phyloP scores from a whole-genome alignment of 64 coral and sea anemone species.

The Montipora foliosa region DNA sequence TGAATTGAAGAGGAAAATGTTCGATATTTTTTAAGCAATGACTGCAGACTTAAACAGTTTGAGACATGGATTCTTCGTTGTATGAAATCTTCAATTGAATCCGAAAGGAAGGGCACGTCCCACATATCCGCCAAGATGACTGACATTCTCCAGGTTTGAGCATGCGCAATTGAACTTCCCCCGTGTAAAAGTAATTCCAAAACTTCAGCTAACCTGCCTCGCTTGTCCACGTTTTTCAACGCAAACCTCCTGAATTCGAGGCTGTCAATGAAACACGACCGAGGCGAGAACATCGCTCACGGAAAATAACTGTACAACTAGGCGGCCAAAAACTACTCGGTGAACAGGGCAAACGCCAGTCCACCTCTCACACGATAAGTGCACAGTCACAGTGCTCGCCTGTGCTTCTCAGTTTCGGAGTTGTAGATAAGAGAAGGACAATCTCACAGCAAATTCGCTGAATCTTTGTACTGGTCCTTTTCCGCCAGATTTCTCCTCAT shows the following conservation, averaged over 20 bases:
- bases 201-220: conserved; percentile 50
- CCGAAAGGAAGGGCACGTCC: conserved; percentile 64
- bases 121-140: conserved; percentile 76
- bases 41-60: conserved; percentile 66
- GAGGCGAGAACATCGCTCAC: conserved; percentile 65
- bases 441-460: conserved; percentile 42
- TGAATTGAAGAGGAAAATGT: conserved; percentile 46
- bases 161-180: conserved; percentile 52
- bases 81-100: conserved; percentile 62
- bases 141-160: conserved; percentile 63
- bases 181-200: conserved; percentile 76
- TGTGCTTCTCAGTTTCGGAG: conserved; percentile 64
- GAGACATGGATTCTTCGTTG: conserved; percentile 23
- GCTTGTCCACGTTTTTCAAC: conserved; percentile 60
- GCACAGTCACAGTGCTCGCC: conserved; percentile 73
- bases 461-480: neutral
- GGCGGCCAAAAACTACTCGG: conserved; percentile 73
- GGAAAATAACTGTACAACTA: conserved; percentile 81
- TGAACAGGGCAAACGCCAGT: conserved; percentile 57
- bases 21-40: conserved; percentile 36
- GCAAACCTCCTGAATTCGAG: conserved; percentile 34
- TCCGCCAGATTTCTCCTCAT: too few relatives aligned
- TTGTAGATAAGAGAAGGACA: conserved; percentile 61
- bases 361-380: conserved; percentile 56
- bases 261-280: conserved; percentile 50